Evolutionary conservation across 2,113 vertebrate genomes (phyloP), one percentile per base, ranked within the genome.

Genomic region (Athene cunicularia): DNA sequence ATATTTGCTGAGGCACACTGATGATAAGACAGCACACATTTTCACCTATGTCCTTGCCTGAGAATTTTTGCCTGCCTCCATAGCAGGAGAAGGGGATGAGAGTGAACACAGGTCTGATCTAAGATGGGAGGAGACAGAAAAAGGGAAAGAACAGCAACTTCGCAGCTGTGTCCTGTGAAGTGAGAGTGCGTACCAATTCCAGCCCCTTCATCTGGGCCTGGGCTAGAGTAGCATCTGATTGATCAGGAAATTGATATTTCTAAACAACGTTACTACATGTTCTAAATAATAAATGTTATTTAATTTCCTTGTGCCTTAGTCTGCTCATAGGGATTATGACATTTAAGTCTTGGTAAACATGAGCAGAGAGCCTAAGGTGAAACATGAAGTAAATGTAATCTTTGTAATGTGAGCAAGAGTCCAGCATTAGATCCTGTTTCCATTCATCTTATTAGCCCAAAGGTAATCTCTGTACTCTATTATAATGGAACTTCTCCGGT

Each of bases 351-450:
- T n/a, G 30, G 74, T 80, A 96, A 96, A 91, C 81, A 83, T 23
- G 62, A 94, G 55, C 55, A 67, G 85, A 59, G 74, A 95, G 63
- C 94, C 84, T 82, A 45, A 93, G 91, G 91, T 97, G 89, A 95
- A 94, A 91, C 82, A 37, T 3, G 59, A 50, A 52, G 90, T 88
- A 92, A 97, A 92, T 97, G 79, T 62, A 93, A 97, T 96, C 82
- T 89, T 43, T 66, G 32, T 72, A 94, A 82, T 47, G 52, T 6
- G 23, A 97, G 60, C 64, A 53, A 53, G 72, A 81, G 62, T 95
- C 91, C 74, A 41, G 50, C 45, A 81, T 91, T 41, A 84, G 55
- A 86, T 70, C 70, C n/a, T 32, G 35, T 75, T 82, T 85, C 45
- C 58, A 76, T 82, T 82, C 66, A 58, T 77, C 47, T 80, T 85